These are phyloP conservation scores for Cephus pygmeus DNA, from an alignment of 2,888 invertebrate species.

Conservation along the genomic window DNA sequence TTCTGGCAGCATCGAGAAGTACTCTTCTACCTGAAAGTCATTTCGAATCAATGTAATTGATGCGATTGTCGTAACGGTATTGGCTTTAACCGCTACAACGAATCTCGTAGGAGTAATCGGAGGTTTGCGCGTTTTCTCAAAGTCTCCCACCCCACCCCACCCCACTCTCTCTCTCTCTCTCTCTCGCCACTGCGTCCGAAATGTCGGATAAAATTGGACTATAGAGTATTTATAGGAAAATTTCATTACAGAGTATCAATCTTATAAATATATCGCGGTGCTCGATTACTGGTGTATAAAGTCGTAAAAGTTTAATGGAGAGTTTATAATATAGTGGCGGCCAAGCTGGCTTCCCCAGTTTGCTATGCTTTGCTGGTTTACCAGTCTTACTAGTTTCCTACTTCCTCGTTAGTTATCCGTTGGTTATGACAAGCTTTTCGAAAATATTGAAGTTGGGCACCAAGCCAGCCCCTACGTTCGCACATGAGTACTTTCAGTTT, in stretches of 20 bases:
- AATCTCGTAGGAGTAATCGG: neutral
- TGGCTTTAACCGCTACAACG: neutral
- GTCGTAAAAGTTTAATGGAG: slow-evolving; percentile 27
- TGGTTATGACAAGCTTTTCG: slow-evolving; percentile 48
- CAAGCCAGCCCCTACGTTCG: slow-evolving; percentile 38
- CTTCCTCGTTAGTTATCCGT: slow-evolving; percentile 14
- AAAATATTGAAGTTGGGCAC: slow-evolving; percentile 54
- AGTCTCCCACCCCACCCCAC: too few species aligned
- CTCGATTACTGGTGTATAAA: slow-evolving; percentile 22
- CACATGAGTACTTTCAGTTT: too few species aligned
- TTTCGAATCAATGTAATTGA: too few species aligned
- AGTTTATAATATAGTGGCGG: neutral
- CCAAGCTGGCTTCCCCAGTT: neutral
- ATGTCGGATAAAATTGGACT: too few species aligned
- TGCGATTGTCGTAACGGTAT: too few species aligned
- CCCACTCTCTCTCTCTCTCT: too few species aligned
- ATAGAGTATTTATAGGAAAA: too few species aligned
- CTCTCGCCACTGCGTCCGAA: too few species aligned
- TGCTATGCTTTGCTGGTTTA: too few species aligned
- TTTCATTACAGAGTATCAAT: too few species aligned
- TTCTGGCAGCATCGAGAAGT: slow-evolving; percentile 87
- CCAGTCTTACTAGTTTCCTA: neutral
- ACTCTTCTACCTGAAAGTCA: slow-evolving; percentile 84
- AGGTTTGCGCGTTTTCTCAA: neutral
- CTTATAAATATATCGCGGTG: neutral